Base-by-base conservation (phyloP, 2,113 vertebrate genomes). In the Hucho hucho region DNA sequence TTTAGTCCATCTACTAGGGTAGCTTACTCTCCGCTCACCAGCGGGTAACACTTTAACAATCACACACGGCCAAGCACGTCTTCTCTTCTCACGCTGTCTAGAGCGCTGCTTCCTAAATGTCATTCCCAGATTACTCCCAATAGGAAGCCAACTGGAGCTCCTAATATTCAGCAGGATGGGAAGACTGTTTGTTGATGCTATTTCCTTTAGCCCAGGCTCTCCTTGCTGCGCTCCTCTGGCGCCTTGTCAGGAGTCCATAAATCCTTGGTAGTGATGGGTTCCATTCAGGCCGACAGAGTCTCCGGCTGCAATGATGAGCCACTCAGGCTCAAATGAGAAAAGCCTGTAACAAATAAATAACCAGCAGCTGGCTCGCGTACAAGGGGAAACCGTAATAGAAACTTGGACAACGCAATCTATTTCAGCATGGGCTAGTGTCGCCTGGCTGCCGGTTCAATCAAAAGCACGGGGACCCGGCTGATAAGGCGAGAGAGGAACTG, bases 321-420 rank as follows among this genome's bases (percentile, higher is more conserved):
- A 76, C 78, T 87, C 87, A 53, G 79, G 61, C 82, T 78, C 68
- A 69, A 89, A 87, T 88, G 81, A 90, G 83, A 91, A 86, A 88
- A 87, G 65, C 77, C 70, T 76, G 78, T 67, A 79, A 81, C 85
- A 86, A 86, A 89, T 92, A 87, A 91, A 89, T 88, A 90, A 89
- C 74, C 78, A 73, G 79, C 82, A 69, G 81, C 20, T 12, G 9
- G 26, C 49, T 53, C 12, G 72, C 70, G 13, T 66, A 25, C 43
- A 69, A 26, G 74, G 75, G 13, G 43, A 59, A 64, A 68, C 70
- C 71, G 56, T 86, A 86, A 88, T 84, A 79, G 85, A 89, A 83
- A 81, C 75, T 74, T 78, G 64, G 70, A 78, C 70, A 75, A 47
- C 47, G 47, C 32, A 78, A 84, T 91, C 83, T 80, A 68, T 84